These are phyloP conservation scores for Peromyscus californicus DNA, from an alignment of 2,113 vertebrate species.

Conservation along the genomic window DNA sequence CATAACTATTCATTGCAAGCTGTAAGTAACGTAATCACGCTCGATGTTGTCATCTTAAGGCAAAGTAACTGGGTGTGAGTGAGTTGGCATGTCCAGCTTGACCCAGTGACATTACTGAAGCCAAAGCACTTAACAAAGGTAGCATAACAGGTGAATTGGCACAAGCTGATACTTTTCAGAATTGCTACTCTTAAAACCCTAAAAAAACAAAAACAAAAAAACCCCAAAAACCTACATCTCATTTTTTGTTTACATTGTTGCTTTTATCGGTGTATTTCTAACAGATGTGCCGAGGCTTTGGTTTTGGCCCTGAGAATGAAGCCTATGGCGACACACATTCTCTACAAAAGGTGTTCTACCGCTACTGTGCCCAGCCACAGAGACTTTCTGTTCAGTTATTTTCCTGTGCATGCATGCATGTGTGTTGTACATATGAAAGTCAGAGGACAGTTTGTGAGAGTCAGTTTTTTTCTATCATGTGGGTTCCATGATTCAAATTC, in stretches of 20 bases:
- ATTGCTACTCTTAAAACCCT: neutral
- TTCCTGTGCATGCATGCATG: neutral
- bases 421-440: neutral
- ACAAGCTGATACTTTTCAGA: neutral
- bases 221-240: neutral
- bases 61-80: neutral
- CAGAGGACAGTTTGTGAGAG: neutral
- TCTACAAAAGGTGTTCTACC: neutral
- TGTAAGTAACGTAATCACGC: neutral
- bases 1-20: neutral
- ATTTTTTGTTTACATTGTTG: neutral
- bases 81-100: neutral
- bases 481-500: neutral
- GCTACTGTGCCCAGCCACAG: neutral
- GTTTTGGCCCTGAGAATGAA: neutral
- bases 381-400: neutral
- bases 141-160: neutral
- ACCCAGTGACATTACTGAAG: neutral
- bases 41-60: neutral
- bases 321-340: neutral
- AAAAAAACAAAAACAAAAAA: neutral
- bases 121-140: neutral
- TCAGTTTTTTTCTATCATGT: neutral
- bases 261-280: neutral
- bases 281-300: neutral